Evolutionary conservation across 53 echinoderm and acorn worm species (phyloP).

Genomic region (Holothuria scabra): DNA sequence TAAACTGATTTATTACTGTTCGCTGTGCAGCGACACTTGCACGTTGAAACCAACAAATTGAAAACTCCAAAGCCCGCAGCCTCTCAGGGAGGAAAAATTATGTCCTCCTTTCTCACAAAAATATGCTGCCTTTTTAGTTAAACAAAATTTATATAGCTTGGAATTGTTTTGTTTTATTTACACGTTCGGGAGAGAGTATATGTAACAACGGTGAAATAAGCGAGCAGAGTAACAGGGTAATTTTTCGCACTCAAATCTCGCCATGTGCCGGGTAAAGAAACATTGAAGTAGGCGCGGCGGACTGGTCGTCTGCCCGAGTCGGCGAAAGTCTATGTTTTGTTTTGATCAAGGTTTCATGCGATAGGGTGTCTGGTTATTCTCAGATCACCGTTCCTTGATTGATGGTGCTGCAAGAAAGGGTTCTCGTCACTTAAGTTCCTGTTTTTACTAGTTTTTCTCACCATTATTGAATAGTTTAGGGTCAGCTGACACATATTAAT

Average conservation of each 20-base stretch:
- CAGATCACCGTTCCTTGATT: slow-evolving; percentile 30
- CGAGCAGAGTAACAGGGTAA: too few species aligned
- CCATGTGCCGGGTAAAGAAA: slow-evolving; percentile 8
- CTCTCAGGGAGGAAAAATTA: not conserved
- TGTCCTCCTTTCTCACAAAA: slow-evolving; percentile 7
- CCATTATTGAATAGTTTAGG: slow-evolving; percentile 49
- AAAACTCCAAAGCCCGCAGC: not conserved
- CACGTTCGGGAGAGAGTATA: slow-evolving; percentile 9
- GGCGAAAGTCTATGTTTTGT: slow-evolving; percentile 4
- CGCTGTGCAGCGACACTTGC: not conserved
- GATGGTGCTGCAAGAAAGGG: not conserved
- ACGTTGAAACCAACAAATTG: not conserved
- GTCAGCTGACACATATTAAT: slow-evolving; percentile 46
- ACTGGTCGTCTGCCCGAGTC: slow-evolving; percentile 33
- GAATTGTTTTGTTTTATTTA: slow-evolving; percentile 44
- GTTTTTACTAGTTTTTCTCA: slow-evolving; percentile 39
- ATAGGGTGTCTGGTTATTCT: slow-evolving; percentile 38
- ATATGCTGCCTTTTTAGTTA: slow-evolving; percentile 16
- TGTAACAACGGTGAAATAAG: too few species aligned
- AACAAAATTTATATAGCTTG: slow-evolving; percentile 30
- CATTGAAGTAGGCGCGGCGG: slow-evolving; percentile 6
- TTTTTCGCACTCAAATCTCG: not conserved
- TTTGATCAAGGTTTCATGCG: not conserved
- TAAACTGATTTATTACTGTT: slow-evolving; percentile 40
- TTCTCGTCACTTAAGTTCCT: slow-evolving; percentile 30